Base-by-base conservation (phyloP, 1,140 invertebrate genomes). In the Nebria ingens region DNA sequence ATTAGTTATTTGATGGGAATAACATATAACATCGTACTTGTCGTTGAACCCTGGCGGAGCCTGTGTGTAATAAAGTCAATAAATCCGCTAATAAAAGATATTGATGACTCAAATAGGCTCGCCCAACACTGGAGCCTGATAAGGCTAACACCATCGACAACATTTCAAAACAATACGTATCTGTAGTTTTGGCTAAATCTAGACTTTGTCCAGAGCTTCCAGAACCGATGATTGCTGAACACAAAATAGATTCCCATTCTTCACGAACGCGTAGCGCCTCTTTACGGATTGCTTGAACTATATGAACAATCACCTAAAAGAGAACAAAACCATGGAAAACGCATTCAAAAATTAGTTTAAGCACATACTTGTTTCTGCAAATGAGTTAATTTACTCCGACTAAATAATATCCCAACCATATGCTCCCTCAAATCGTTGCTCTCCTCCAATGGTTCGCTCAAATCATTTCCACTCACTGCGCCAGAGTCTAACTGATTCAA, bases 161-260 rank as follows among this genome's bases (percentile, higher is more conserved):
- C 89, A 98, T 93, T 76, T 98, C 93, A 70, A 98, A 98, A 73
- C 93, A 97, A 67, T 97, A 97, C 6, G 91, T 92, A 73, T 97
- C 94, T 1, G 85, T 73, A 50, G 78, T 66, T 65, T 77, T 75
- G 51, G 70, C 70, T 3, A 73, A 61, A 59, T 82, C 71, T 71
- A 60, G 72, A 67, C 64, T 67, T 21, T 62, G 56, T 19, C 56
- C 58, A 22, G 61, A 61, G 19, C 61, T 64, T 58, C 63, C 12
- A 56, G 61, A 61, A 45, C 51, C 62, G n/a, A 62, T 38, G 13
- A 57, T 64, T 9, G 42, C 21, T 19, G 57, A 52, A 54, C 71
- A 76, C 1, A 77, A 58, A 19, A 72, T 55, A 1, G 65, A 72
- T 66, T 95, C 91, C 91, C 93, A 97, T 65, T 94, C 91, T 63